phyloP scores from a whole-genome alignment of 2,888 invertebrate genomes.

The Drosophila demipolita region DNA sequence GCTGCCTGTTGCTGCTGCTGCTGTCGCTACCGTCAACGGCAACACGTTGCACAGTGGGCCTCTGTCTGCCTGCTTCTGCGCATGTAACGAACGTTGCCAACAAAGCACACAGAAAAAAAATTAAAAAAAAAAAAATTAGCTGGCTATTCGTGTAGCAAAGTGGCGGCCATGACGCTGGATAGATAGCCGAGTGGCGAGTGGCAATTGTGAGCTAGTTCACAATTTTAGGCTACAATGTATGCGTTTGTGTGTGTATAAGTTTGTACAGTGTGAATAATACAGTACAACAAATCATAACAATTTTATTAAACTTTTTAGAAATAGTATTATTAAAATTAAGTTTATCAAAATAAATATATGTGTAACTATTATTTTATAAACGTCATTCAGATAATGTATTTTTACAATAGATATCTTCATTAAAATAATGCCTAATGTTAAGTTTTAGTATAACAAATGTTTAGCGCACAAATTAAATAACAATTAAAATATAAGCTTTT shows the following conservation, averaged over 20 bases:
- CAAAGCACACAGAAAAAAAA: conserved; percentile 12
- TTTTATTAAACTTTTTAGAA: neutral
- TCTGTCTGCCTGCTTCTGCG: conserved; percentile 50
- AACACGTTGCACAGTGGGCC: conserved; percentile 79
- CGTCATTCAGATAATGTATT: neutral
- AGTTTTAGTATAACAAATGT: neutral
- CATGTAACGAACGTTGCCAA: conserved; percentile 71
- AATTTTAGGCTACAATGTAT: conserved; percentile 15
- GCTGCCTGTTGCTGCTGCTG: conserved; percentile 65
- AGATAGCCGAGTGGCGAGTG: conserved; percentile 30
- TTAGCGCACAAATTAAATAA: neutral
- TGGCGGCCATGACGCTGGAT: conserved; percentile 67
- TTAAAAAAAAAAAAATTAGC: conserved; percentile 19
- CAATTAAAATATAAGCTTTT: neutral
- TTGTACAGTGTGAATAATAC: conserved; percentile 3
- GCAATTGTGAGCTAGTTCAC: conserved; percentile 29
- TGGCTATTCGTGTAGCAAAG: conserved; percentile 57
- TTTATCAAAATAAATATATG: neutral
- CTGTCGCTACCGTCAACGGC: conserved; percentile 69
- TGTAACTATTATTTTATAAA: neutral
- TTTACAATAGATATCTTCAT: neutral
- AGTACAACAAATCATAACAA: neutral
- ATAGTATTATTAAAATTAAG: neutral
- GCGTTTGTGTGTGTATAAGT: neutral
- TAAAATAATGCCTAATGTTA: neutral